Evolutionary conservation across 2,113 vertebrate genomes (phyloP), one percentile per base, ranked within the genome.

Genomic region (Synchiropus splendidus): DNA sequence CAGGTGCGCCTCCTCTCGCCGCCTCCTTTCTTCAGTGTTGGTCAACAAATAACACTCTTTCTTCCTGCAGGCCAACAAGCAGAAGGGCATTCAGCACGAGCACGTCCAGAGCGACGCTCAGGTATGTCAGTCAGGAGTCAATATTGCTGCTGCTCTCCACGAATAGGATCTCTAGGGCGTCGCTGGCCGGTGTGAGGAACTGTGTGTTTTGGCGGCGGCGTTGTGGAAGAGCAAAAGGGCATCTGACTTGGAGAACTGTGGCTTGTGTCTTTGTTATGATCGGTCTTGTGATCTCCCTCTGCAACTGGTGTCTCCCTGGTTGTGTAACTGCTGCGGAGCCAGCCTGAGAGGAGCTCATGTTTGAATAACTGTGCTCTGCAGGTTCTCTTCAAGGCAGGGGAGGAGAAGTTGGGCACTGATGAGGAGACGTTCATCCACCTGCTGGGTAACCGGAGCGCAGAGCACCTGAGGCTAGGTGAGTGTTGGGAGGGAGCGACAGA

Each of bases 381-480:
- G 95, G 75, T 67, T 31, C 81, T 99, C 56, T 96, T 97, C 69
- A 84, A 87, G 53, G 94, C 94, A 6, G 93, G 95, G 31, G 94
- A 99, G 59, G 39, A 92, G 61, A 95, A 97, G 51, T 98, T 77
- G 76, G 93, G 93, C 36, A 97, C 93, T 0, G 92, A 98, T 51
- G 95, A 99, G 65, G 89, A 94, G 9, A 74, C 87, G 18, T 98
- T 99, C 39, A 87, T 97, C 72, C 94, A 90, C 53, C 90, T 97
- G 64, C 62, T 99, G 54, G 93, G 95, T 31, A 97, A 92, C 38
- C 86, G 90, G 17, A 97, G 91, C 0, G 2, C 86, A 27, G 80
- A 86, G 42, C 92, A 98, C 55, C 80, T 99, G 35, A 88, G 88
- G 49, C 88, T 66, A 78, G 94, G 94, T 97, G 51, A 42, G 86